Evolutionary conservation across 2,888 invertebrate genomes (phyloP).

Genomic region (Tachina lurida): DNA sequence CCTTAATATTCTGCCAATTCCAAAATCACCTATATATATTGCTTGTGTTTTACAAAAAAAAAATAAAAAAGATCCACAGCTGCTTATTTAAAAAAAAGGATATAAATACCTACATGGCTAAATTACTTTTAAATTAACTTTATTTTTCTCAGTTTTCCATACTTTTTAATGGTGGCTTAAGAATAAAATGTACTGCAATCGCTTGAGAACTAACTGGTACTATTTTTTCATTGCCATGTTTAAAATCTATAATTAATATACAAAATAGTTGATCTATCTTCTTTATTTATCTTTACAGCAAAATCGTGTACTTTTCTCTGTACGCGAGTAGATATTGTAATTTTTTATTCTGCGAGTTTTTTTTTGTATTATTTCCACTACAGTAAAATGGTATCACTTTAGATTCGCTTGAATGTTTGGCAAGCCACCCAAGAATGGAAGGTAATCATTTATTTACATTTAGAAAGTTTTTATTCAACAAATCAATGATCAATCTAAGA

Average conservation of each 20-base stretch:
- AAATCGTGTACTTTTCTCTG: constrained; percentile 46
- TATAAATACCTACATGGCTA: constrained; percentile 1
- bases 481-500: constrained; percentile 62
- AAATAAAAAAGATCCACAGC: constrained; percentile 30
- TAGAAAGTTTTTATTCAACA: constrained; percentile 55
- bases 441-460: constrained; percentile 60
- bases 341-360: constrained; percentile 15
- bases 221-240: constrained; percentile 61
- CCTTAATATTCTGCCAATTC: background rate
- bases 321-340: background rate
- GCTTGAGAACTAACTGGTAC: constrained; percentile 60
- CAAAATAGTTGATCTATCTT: constrained; percentile 62
- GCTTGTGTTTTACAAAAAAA: background rate
- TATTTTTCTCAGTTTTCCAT: background rate
- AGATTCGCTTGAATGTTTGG: constrained; percentile 4
- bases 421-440: constrained; percentile 63
- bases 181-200: constrained; percentile 37
- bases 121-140: constrained; percentile 56
- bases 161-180: constrained; percentile 5
- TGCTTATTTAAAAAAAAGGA: constrained; percentile 39
- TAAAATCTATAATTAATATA: constrained; percentile 67
- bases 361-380: background rate
- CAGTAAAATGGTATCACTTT: constrained; percentile 16
- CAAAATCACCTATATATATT: background rate
- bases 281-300: constrained; percentile 55